phyloP scores from a whole-genome alignment of 2,797 vertebrate genomes.

The Enteromius treurensis region DNA sequence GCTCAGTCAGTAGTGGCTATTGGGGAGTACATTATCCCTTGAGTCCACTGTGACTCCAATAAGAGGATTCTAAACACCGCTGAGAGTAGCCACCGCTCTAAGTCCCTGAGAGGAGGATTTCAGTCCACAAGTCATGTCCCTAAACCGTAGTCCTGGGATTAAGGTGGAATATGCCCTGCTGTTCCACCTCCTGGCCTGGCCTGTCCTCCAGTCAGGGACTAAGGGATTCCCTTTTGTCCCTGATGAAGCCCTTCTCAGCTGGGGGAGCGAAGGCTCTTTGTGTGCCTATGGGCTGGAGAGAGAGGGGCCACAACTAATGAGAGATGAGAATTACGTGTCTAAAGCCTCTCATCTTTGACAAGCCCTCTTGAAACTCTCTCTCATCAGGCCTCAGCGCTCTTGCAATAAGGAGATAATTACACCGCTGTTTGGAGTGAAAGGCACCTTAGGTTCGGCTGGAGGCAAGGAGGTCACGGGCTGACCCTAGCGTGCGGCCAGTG shows the following conservation, averaged over 20 bases:
- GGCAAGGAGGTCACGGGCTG: slow-evolving; percentile 61
- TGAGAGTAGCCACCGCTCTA: slow-evolving; percentile 55
- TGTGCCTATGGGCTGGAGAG: slow-evolving; percentile 50
- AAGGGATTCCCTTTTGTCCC: slow-evolving; percentile 56
- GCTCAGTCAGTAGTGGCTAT: slow-evolving; percentile 54
- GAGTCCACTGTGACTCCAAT: slow-evolving; percentile 58
- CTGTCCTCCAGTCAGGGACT: slow-evolving; percentile 47
- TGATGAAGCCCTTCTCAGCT: slow-evolving; percentile 58
- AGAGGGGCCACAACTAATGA: slow-evolving; percentile 59
- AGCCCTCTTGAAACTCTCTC: slow-evolving; percentile 51
- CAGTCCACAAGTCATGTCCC: slow-evolving; percentile 40
- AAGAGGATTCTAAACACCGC: slow-evolving; percentile 54
- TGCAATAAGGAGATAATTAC: slow-evolving; percentile 64
- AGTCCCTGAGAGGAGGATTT: slow-evolving; percentile 58
- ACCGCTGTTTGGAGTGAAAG: slow-evolving; percentile 58
- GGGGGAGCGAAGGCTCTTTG: slow-evolving; percentile 58
- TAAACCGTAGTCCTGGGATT: slow-evolving; percentile 56
- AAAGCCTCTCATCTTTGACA: slow-evolving; percentile 53
- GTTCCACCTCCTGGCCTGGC: slow-evolving; percentile 57
- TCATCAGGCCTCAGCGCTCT: slow-evolving; percentile 55
- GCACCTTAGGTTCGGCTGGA: slow-evolving; percentile 54
- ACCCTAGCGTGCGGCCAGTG: slow-evolving; percentile 61
- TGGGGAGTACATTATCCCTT: slow-evolving; percentile 59
- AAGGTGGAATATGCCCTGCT: slow-evolving; percentile 56
- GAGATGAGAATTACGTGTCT: slow-evolving; percentile 61